Conservation (phyloP, 2,113 vertebrate species). For the Abramis brama region DNA sequence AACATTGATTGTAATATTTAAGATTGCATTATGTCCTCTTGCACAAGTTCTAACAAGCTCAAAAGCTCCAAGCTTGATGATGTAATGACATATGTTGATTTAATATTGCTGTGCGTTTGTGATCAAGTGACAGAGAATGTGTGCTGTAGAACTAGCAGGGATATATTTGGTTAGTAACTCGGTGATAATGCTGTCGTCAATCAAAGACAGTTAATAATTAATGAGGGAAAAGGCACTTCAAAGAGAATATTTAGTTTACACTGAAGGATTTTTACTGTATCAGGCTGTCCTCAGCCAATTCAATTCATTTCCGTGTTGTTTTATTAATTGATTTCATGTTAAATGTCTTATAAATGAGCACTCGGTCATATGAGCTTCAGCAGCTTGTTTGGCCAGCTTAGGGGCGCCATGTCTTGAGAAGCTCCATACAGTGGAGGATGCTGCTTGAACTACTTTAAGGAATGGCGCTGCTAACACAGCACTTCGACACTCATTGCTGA, state of each 20-base stretch:
- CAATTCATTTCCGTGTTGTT: constrained; percentile 10
- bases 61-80: not conserved
- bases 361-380: constrained; percentile 70
- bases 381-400: constrained; percentile 44
- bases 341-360: not conserved
- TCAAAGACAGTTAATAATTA: not conserved
- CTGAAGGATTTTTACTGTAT: not conserved
- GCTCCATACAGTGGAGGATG: not conserved
- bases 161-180: constrained; percentile 4
- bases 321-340: constrained; percentile 14
- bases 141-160: not conserved
- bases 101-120: not conserved
- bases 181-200: not conserved
- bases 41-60: not conserved
- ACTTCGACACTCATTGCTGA: constrained; percentile 15
- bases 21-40: not conserved
- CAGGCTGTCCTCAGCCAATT: not conserved
- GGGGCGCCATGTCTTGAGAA: constrained; percentile 49
- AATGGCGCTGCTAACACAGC: constrained; percentile 34
- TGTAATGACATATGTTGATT: not conserved
- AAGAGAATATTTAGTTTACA: constrained; percentile 6
- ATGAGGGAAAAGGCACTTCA: not conserved
- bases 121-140: not conserved
- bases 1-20: not conserved
- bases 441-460: not conserved